Evolutionary conservation across 2,888 invertebrate species (phyloP).

Genomic region (Philonicus albiceps): DNA sequence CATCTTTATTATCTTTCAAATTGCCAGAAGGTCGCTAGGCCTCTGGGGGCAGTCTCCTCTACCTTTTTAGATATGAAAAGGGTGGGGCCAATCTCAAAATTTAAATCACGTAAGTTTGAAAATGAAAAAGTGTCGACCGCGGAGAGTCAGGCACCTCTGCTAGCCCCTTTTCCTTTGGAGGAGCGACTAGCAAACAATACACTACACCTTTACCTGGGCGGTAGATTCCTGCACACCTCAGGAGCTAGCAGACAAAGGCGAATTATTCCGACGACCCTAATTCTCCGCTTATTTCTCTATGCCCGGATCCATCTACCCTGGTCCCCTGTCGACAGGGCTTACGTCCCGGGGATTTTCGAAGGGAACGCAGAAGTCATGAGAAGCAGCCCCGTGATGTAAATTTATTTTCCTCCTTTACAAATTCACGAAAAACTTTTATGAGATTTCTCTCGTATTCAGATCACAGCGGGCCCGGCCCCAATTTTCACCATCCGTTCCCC

Average conservation of each 20-base stretch:
- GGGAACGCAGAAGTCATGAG: slow-evolving; percentile 38
- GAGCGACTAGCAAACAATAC: neutral
- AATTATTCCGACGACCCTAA: neutral
- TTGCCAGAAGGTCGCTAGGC: neutral
- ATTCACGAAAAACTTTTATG: slow-evolving; percentile 39
- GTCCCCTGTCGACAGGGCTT: slow-evolving; percentile 19
- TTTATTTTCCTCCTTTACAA: slow-evolving; percentile 39
- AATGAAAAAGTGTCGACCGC: slow-evolving; percentile 6
- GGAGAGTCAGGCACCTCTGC: neutral
- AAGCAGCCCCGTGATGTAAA: slow-evolving; percentile 28
- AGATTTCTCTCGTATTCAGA: slow-evolving; percentile 42
- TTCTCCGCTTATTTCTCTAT: neutral
- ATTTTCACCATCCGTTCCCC: slow-evolving; percentile 18
- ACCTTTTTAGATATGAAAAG: neutral
- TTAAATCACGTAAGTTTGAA: slow-evolving; percentile 11
- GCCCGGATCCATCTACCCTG: neutral
- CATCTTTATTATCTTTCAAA: neutral
- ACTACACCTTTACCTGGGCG: neutral
- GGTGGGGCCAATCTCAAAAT: neutral
- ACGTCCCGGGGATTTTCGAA: neutral
- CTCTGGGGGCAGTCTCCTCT: neutral
- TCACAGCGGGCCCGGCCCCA: slow-evolving; percentile 35
- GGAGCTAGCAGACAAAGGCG: neutral
- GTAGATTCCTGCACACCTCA: neutral
- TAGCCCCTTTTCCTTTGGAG: neutral